These are phyloP conservation scores for Amiota communis DNA, from an alignment of 2,888 invertebrate species.

Conservation along the genomic window DNA sequence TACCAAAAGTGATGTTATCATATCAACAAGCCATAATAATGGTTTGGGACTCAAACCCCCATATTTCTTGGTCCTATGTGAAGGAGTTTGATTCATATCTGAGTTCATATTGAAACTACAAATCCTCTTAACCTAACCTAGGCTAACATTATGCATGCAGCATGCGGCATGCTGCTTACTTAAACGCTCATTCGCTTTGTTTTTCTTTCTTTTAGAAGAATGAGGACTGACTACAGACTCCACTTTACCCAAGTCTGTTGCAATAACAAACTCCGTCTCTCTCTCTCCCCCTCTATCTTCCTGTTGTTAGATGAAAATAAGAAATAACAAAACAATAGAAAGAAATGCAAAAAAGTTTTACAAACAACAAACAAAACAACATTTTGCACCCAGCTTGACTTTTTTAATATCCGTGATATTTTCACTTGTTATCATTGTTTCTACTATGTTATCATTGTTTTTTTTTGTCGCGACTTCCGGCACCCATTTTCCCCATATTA, in stretches of 20 bases:
- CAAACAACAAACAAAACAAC: slow-evolving; percentile 31
- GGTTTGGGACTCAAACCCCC: background rate
- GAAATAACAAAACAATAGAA: slow-evolving; percentile 13
- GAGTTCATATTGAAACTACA: too few relatives aligned
- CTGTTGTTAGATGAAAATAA: background rate
- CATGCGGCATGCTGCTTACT: slow-evolving; percentile 16
- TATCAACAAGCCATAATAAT: slow-evolving; percentile 52
- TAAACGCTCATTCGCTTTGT: slow-evolving; percentile 1
- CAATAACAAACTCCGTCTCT: too few relatives aligned
- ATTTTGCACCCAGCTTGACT: slow-evolving; percentile 64
- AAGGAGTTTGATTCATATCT: too few relatives aligned
- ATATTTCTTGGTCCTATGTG: too few relatives aligned
- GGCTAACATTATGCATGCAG: slow-evolving; percentile 17
- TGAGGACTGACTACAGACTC: background rate
- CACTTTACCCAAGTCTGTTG: background rate
- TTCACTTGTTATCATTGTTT: slow-evolving; percentile 59
- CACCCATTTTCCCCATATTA: slow-evolving; percentile 37
- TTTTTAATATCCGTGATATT: slow-evolving; percentile 66
- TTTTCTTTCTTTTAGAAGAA: too few relatives aligned
- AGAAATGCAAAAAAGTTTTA: background rate
- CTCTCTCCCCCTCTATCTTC: too few relatives aligned
- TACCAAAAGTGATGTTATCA: slow-evolving; percentile 53
- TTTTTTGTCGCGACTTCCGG: slow-evolving; percentile 31
- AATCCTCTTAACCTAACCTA: slow-evolving; percentile 3
- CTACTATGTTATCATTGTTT: slow-evolving; percentile 1